Base-by-base conservation (phyloP, 2,888 invertebrate genomes). In the Clepsis dumicolana region DNA sequence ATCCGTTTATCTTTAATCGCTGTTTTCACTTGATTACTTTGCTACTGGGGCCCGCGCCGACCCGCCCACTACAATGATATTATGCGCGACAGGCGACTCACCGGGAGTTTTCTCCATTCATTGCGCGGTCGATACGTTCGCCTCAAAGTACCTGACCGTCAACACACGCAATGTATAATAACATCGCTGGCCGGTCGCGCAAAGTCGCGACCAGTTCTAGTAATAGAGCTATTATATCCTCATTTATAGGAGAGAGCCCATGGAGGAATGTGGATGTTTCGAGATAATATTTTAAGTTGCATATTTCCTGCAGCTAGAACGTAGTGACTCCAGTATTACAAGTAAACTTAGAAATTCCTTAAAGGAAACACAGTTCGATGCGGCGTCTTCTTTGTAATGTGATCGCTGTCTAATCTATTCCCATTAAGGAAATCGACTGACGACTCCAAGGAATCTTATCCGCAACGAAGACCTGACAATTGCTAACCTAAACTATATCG, bases 171-270 rank as follows among this genome's bases (percentile, higher is more conserved):
- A 29, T 29, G 29, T 7, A 29, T 29, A 7, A 29, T 29, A 29
- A 52, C 21, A 50, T 50, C 50, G 24, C 50, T 27, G n/a, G 14
- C 21, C 52, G n/a, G 52, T 27, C 25, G n/a, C 27, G 14, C 52
- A 12, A 14, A 25, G n/a, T 32, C 1, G 18, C 10, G 32, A 57
- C 64, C 68, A 25, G 63, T 48, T 63, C 44, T 24, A 54, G 71
- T 71, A 72, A 72, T 72, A 62, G 71, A 72, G 66, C 72, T 67
- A 71, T 71, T 71, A 72, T 64, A 67, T 56, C 38, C 21, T 61
- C 65, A 70, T 71, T 70, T 70, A 73, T 73, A 70, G 70, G 70
- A 62, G 65, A 60, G 63, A 53, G 59, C 60, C 60, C 14, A 16
- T 2, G 29, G 65, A 48, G 62, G 63, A 71, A 70, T 71, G 71